These are phyloP conservation scores for Oryzias curvinotus DNA, from an alignment of 2,113 vertebrate species.

Conservation along the genomic window DNA sequence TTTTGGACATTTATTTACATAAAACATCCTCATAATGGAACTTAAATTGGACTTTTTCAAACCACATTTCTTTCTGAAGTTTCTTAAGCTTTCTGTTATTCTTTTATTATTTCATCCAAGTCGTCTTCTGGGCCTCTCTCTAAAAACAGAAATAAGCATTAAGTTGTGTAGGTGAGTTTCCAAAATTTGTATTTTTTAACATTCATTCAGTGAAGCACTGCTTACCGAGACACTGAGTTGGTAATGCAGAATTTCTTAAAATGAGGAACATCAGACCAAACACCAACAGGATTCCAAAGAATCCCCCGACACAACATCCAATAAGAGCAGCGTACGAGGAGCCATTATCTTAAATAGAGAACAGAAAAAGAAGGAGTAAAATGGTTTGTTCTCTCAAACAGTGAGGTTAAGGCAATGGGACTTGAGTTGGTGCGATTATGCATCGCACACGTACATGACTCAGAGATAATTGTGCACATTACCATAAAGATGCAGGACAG, in stretches of 20 bases:
- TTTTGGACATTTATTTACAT: no score
- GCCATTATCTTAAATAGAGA: conserved; percentile 44
- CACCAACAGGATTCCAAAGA: conserved; percentile 63
- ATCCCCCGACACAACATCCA: conserved; percentile 69
- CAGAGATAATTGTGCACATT: not conserved
- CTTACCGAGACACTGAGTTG: conserved; percentile 71
- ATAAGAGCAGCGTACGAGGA: conserved; percentile 44
- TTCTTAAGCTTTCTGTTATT: not conserved
- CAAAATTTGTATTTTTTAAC: not conserved
- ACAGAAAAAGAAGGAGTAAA: not conserved
- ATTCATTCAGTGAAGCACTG: not conserved
- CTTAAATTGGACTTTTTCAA: no score
- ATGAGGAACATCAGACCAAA: conserved; percentile 32
- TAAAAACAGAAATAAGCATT: conserved; percentile 27
- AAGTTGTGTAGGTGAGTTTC: not conserved
- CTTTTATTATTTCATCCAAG: conserved; percentile 38
- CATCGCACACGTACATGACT: no score
- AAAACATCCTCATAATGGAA: no score
- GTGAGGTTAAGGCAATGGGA: no score
- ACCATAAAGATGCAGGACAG: conserved; percentile 51
- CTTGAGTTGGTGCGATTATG: no score
- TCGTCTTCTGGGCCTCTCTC: conserved; percentile 58
- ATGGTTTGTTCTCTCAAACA: no score
- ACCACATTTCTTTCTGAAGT: not conserved
- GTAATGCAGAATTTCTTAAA: conserved; percentile 61